Evolutionary conservation across 2,888 invertebrate genomes (phyloP), one percentile per base, ranked within the genome.

Genomic region (Agrilus mali): DNA sequence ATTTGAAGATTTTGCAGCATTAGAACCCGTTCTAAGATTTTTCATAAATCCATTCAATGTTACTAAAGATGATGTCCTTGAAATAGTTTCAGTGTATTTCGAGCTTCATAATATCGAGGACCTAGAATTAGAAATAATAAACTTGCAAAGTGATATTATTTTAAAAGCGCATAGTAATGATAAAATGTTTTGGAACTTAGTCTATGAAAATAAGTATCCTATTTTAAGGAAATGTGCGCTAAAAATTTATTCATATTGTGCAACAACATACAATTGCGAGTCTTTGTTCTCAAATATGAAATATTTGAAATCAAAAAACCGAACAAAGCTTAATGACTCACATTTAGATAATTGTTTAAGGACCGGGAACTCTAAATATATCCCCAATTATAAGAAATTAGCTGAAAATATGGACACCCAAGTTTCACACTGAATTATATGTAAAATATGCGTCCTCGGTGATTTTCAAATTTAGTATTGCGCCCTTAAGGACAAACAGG

Each of bases 71-170:
- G 17, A 17, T 17, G 17, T 17, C 17, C 17, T 17, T 17, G 17
- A 17, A 17, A 17, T 17, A 17, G 17, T 17, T 17, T 17, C 17
- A 17, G 17, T 17, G 17, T 17, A 42, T 38, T 41, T 45, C 31
- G 33, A 44, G 33, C 42, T 42, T 45, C 38, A 22, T 16, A 42
- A 45, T 45, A 38, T 12, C 22, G 45, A 38, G 16, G 16, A 45
- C 42, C 42, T 45, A 34, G 42, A 45, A 42, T 42, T 38, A 36
- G 45, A 42, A 45, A 42, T 45, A 34, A 45, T 45, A 42, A 45
- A 42, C 42, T 34, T 42, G 38, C 33, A 32, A 45, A 42, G 34
- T 45, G 33, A 37, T 33, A 45, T 42, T 36, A 32, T 35, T 35
- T 45, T 45, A 42, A 42, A 42, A 42, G 33, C 41, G 38, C 34